Evolutionary conservation across 2,113 vertebrate species (phyloP).

Genomic region (Prochilodus magdalenae): DNA sequence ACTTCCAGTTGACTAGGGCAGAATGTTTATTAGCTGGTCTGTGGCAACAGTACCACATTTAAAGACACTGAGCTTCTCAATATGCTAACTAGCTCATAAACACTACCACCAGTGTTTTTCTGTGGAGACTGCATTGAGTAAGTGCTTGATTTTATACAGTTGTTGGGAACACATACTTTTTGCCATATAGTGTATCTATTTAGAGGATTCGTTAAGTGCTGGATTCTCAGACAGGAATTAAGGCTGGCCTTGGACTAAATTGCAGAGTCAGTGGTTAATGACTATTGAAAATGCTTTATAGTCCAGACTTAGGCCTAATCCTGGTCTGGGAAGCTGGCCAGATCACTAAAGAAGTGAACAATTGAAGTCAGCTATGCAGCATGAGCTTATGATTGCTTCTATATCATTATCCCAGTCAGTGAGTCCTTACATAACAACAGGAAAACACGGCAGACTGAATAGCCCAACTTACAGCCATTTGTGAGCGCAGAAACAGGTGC

Average conservation of each 20-base stretch:
- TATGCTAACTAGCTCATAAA: too few species aligned
- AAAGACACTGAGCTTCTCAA: too few species aligned
- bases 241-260: not conserved
- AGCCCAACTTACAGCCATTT: not conserved
- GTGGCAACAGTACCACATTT: too few species aligned
- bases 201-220: not conserved
- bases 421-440: constrained; percentile 5
- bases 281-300: not conserved
- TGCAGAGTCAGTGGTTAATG: not conserved
- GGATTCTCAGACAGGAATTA: not conserved
- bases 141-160: too few species aligned
- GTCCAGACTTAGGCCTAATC: not conserved
- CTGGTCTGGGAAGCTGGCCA: not conserved
- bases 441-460: not conserved
- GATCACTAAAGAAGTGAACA: not conserved
- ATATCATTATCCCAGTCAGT: not conserved
- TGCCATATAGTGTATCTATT: too few species aligned
- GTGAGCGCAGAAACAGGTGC: not conserved
- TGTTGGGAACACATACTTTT: too few species aligned
- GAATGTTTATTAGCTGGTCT: too few species aligned
- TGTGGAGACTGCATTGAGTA: too few species aligned
- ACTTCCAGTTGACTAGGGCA: too few species aligned
- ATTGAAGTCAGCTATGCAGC: not conserved
- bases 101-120: too few species aligned
- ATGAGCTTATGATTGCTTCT: not conserved